A percentile compares a stretch with the other conserved stretches of the same genome.
Evolutionary conservation across 2,113 vertebrate species (phyloP).

Genomic region (Channa maculata): DNA sequence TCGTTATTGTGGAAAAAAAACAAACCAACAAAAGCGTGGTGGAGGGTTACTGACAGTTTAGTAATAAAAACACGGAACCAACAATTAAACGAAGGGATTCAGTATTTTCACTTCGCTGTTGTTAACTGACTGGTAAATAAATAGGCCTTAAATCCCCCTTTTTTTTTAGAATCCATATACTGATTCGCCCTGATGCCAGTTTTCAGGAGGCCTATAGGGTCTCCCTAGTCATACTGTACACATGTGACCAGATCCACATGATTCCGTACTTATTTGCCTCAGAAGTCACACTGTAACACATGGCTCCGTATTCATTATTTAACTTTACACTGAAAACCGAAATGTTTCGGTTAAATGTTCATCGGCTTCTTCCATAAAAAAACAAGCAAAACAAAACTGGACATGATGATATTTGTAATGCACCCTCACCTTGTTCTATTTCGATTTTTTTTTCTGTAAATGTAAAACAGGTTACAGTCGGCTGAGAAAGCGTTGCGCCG

Average conservation of each 20-base stretch:
- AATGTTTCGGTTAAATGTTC: conserved; percentile 17
- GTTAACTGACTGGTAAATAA: not conserved
- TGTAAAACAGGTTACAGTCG: conserved; percentile 33
- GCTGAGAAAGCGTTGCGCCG: conserved; percentile 3
- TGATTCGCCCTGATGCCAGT: not conserved
- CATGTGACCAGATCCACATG: no score
- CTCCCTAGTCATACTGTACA: not conserved
- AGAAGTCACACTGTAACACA: no score
- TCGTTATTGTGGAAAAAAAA: no score
- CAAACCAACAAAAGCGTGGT: no score
- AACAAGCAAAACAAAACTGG: not conserved
- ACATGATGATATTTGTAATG: not conserved
- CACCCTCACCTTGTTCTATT: not conserved
- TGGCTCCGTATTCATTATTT: not conserved
- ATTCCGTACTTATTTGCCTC: no score
- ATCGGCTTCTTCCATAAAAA: not conserved
- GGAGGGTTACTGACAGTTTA: not conserved
- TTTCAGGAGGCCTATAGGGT: not conserved
- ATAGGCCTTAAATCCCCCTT: not conserved
- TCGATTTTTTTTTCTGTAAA: not conserved
- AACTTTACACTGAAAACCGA: not conserved
- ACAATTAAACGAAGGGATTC: not conserved
- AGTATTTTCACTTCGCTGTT: not conserved
- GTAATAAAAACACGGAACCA: not conserved
- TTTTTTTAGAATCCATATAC: not conserved